A percentile compares a stretch with the other conserved stretches of the same genome.
phyloP scores from a whole-genome alignment of 1,140 invertebrate genomes.

The Dreissena polymorpha region DNA sequence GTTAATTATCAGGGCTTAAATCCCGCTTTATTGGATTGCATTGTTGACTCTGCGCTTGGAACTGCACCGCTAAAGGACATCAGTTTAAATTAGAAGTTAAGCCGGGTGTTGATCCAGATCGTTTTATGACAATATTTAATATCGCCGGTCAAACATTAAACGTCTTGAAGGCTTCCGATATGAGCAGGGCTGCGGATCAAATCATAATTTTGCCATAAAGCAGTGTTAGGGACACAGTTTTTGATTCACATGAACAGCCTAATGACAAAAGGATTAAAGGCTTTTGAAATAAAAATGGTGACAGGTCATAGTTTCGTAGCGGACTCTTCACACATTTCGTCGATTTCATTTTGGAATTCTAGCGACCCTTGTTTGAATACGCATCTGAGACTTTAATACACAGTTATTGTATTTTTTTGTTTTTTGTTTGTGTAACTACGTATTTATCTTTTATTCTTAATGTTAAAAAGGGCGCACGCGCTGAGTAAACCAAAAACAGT shows the following conservation, averaged over 20 bases:
- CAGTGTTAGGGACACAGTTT: conserved; percentile 10
- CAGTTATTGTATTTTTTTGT: no score
- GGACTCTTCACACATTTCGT: no score
- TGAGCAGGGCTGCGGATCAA: conserved; percentile 13
- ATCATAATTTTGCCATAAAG: conserved; percentile 50
- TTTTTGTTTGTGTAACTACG: no score
- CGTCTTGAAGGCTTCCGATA: conserved; percentile 28
- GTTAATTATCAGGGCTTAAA: conserved; percentile 52
- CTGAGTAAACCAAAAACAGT: no score
- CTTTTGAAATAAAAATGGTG: neutral
- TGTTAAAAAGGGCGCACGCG: no score
- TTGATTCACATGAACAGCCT: conserved; percentile 1
- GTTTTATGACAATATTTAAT: conserved; percentile 40
- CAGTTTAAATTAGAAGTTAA: conserved; percentile 46
- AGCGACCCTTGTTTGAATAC: no score
- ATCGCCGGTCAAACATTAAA: conserved; percentile 51
- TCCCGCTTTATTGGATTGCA: conserved; percentile 31
- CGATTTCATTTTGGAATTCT: no score
- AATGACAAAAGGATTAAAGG: conserved; percentile 21
- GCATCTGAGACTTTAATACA: no score
- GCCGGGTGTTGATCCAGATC: conserved; percentile 13
- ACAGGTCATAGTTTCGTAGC: conserved; percentile 16
- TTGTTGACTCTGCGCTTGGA: conserved; percentile 46
- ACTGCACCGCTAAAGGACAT: conserved; percentile 38
- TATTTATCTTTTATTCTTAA: no score